Percentiles rank a stretch among this genome's conserved stretches.
Evolutionary conservation across 1,140 invertebrate species (phyloP).

Genomic region (Andricus grossulariae): DNA sequence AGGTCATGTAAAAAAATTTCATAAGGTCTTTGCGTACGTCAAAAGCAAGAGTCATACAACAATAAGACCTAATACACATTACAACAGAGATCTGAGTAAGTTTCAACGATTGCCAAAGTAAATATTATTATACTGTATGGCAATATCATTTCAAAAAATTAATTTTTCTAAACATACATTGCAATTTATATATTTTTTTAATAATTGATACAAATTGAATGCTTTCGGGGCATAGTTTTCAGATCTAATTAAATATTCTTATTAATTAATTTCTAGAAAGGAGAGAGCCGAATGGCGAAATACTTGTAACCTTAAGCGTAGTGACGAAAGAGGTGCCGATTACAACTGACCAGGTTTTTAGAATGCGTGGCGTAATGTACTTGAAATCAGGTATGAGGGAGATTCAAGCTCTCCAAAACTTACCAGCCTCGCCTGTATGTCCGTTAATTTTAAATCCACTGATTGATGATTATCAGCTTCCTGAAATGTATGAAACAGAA

Average conservation of each 20-base stretch:
- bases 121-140: not conserved
- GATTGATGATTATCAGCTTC: conserved; percentile 33
- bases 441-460: conserved; percentile 42
- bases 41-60: not conserved
- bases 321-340: not conserved
- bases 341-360: conserved; percentile 30
- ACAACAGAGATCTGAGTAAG: conserved; percentile 5
- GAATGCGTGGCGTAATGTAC: conserved; percentile 39
- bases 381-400: conserved; percentile 40
- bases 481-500: not conserved
- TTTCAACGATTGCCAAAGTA: not conserved
- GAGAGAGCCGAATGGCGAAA: not conserved
- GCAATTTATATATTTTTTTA: too few species aligned
- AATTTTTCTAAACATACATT: too few species aligned
- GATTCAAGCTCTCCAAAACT: conserved; percentile 42
- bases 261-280: not conserved
- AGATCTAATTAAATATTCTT: too few species aligned
- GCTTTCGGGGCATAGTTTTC: too few species aligned
- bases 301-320: not conserved
- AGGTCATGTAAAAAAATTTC: not conserved
- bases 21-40: not conserved
- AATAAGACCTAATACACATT: not conserved
- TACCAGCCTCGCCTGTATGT: conserved; percentile 43
- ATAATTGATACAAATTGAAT: too few species aligned
- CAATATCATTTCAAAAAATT: too few species aligned